phyloP scores from a whole-genome alignment of 2,797 vertebrate species.

The Chromobotia macracanthus region DNA sequence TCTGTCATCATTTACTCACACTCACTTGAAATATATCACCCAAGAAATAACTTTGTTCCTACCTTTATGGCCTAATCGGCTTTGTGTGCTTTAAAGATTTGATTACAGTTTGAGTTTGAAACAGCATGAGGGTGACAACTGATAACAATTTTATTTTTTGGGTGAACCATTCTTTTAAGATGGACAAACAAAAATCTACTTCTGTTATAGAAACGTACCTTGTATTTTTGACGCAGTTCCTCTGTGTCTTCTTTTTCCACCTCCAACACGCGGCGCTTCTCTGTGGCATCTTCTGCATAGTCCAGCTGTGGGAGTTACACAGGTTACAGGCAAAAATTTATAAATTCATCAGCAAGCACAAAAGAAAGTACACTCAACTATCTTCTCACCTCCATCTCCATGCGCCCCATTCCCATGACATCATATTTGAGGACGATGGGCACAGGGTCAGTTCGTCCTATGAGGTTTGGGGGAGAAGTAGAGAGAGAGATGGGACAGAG shows the following conservation, averaged over 20 bases:
- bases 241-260: slow-evolving; percentile 99
- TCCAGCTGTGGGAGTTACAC: slow-evolving; percentile 80
- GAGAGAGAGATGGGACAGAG: slow-evolving; percentile 64
- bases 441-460: slow-evolving; percentile 98
- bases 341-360: not conserved
- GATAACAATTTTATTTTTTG: not conserved
- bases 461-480: slow-evolving; percentile 62
- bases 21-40: no score
- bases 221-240: slow-evolving; percentile 97
- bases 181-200: slow-evolving; percentile 21
- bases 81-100: no score
- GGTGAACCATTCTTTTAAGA: not conserved
- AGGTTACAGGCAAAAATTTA: not conserved
- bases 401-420: slow-evolving; percentile 99
- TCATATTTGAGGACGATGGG: slow-evolving; percentile 98
- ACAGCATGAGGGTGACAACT: not conserved
- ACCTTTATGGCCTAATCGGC: no score
- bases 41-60: no score
- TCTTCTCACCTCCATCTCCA: slow-evolving; percentile 96
- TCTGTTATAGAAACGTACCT: slow-evolving; percentile 74
- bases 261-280: slow-evolving; percentile 93
- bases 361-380: not conserved
- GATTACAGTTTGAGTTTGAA: no score
- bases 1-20: no score
- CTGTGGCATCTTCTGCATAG: slow-evolving; percentile 97